Conservation (phyloP, 2,113 vertebrate genomes). For the Chitala chitala region DNA sequence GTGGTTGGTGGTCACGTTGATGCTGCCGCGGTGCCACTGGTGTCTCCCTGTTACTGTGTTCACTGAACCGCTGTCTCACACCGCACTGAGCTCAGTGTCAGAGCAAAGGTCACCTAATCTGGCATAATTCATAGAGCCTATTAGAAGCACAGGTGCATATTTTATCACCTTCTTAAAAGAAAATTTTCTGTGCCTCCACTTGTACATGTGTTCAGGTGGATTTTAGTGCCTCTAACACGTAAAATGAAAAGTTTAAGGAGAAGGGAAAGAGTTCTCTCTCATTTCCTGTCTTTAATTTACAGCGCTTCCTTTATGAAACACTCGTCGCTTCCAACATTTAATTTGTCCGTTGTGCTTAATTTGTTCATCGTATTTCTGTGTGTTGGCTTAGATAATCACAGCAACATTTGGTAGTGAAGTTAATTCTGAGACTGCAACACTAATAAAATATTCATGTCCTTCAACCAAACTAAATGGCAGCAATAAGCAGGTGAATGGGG, state of each 20-base stretch:
- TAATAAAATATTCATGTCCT: constrained; percentile 29
- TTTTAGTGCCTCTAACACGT: neutral
- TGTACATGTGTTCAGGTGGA: neutral
- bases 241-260: constrained; percentile 8
- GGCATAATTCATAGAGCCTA: neutral
- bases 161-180: neutral
- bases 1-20: constrained; percentile 7
- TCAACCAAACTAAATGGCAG: constrained; percentile 1
- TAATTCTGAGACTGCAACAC: constrained; percentile 17
- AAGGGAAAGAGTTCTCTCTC: neutral
- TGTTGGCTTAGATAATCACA: neutral
- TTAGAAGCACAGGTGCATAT: neutral
- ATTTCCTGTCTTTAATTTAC: constrained; percentile 10
- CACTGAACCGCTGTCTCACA: neutral
- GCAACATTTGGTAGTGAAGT: constrained; percentile 18
- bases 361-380: too few species aligned
- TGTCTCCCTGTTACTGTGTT: neutral
- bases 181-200: neutral
- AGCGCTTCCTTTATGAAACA: constrained; percentile 8
- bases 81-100: neutral
- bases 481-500: neutral
- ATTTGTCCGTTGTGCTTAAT: too few species aligned
- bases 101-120: neutral
- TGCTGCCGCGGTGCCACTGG: neutral
- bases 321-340: neutral